Evolutionary conservation across 1,140 invertebrate species (phyloP), one percentile per base, ranked within the genome.

Genomic region (Bombus waltoni): DNA sequence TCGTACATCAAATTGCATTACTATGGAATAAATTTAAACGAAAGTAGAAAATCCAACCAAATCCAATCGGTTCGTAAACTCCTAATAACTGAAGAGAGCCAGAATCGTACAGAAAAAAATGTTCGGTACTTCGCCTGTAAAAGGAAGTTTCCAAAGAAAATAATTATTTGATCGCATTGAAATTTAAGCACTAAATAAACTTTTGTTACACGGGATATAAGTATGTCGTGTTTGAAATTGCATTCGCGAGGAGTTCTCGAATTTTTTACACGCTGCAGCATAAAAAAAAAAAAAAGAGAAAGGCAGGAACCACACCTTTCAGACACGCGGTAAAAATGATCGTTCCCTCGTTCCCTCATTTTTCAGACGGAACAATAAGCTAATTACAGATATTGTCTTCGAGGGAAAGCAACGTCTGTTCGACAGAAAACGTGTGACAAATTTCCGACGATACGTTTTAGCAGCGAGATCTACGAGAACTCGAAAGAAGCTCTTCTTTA

Each of bases 401-500:
- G 4, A 77, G 22, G 22, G 42, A 38, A 44, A 25, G 35, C 18
- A 44, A 32, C 73, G 47, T 59, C 2, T 22, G n/a, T n/a, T 57
- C 0, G 35, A 9, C 65, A 22, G 62, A 25, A n/a, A 35, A 13
- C 35, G 62, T 35, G 81, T 83, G 81, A 77, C 73, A 78, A 83
- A 83, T 71, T 70, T 59, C 22, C 18, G 47, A 53, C 18, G 47
- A 53, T 53, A 53, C 47, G 47, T 53, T 53, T 53, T 53, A 44
- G 18, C 28, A 22, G 8, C 53, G 38, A 57, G 53, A 70, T 35
- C 18, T 32, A 57, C 42, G 81, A 35, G 47, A 57, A n/a, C 65
- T 35, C 47, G 74, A 47, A 78, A 78, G 53, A 44, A 83, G 42
- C 35, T 32, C 73, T 77, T 71, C 38, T 57, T 47, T 57, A 35